These are phyloP conservation scores for Orthosia cruda DNA, from an alignment of 2,888 invertebrate genomes.

Conservation along the genomic window DNA sequence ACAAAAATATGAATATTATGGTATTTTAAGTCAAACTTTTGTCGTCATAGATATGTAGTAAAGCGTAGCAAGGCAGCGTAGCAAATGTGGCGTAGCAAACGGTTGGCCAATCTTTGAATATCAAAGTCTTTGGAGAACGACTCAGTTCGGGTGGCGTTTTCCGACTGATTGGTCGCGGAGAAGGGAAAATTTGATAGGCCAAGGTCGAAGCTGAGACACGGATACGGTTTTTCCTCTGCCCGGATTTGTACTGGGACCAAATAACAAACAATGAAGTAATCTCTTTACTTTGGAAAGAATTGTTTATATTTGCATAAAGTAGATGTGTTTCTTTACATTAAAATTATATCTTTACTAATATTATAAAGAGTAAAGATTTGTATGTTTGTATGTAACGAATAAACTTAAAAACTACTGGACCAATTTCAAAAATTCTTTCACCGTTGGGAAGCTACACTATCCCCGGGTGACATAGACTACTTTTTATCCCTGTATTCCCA, in stretches of 20 bases:
- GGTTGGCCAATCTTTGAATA: constrained; percentile 47
- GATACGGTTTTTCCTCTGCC: constrained; percentile 18
- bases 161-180: constrained; percentile 47
- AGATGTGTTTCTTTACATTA: no score
- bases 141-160: constrained; percentile 18
- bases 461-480: no score
- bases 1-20: neutral
- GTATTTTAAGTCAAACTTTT: neutral
- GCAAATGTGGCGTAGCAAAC: constrained; percentile 30
- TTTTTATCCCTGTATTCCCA: no score
- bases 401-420: no score
- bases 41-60: neutral
- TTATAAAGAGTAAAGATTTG: no score
- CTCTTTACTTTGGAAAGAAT: neutral
- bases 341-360: no score
- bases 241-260: constrained; percentile 6
- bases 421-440: no score
- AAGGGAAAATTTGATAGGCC: constrained; percentile 47
- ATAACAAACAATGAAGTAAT: constrained; percentile 5
- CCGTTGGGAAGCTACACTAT: no score
- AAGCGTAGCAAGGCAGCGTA: constrained; percentile 12
- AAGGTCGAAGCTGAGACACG: constrained; percentile 29
- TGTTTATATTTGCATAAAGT: no score
- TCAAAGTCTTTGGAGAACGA: constrained; percentile 36
- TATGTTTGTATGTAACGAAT: no score